Base-by-base conservation (phyloP, 2,888 invertebrate species). In the Epicampocera succincta region DNA sequence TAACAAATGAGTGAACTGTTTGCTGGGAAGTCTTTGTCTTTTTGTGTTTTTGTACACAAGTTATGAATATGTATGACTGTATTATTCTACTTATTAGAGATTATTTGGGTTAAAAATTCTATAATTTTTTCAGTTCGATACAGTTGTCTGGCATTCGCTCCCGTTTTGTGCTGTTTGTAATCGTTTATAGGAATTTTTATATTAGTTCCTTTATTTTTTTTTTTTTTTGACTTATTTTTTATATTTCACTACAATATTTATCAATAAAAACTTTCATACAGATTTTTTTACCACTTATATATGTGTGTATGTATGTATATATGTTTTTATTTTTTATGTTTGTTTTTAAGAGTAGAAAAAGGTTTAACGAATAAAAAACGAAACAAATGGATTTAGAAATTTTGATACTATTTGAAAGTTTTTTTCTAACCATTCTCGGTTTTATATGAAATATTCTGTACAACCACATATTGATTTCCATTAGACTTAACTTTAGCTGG, bases 381-480 rank as follows among this genome's bases (percentile, higher is more conserved):
- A 61, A 25, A 12, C 15, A 12, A 66, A 68, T 15, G 54, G 60
- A 52, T 58, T 54, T 61, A 69, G 25, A 66, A 69, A 61, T 58
- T 54, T 61, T 61, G 25, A 69, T 78, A 33, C 44, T 50, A 33
- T 69, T 69, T 66, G 44, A 72, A 68, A 69, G 48, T 73, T 58
- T 38, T 58, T 38, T 54, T 74, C 29, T 69, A 12, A 42, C 9
- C 56, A 65, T 66, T 3, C 44, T 29, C 13, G 19, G 48, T 56
- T 61, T 72, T 60, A 15, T 56, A 11, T 56, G 17, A 78, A 76
- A 44, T 38, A 58, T 50, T 65, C 58, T 44, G 46, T 52, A 71
- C 42, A 74, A 74, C 77, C 82, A 71, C 74, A 82, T 75, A 74
- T 78, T 82, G 78, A 78, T 82, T 82, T 82, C 82, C 82, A 56